Evolutionary conservation across 2,888 invertebrate species (phyloP).

Genomic region (Apomyelois bistriatella): DNA sequence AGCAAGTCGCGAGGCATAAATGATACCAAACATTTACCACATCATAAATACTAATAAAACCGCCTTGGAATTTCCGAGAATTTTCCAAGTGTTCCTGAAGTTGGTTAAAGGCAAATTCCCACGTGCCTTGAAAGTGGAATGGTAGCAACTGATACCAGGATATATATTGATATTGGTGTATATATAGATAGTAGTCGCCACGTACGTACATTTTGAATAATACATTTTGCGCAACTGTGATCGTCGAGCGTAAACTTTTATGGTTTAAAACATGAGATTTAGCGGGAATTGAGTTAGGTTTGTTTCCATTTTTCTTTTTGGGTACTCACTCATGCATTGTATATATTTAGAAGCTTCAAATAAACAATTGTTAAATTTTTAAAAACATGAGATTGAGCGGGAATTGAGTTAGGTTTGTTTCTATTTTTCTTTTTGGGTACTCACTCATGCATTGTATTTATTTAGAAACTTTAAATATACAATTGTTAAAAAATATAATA

Average conservation of each 20-base stretch:
- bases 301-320: no score
- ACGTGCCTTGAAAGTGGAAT: constrained; percentile 1
- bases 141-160: constrained; percentile 1
- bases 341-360: no score
- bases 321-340: no score
- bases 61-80: neutral
- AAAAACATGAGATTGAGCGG: no score
- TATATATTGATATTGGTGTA: neutral
- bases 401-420: no score
- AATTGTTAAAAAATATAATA: no score
- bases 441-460: no score
- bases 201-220: constrained; percentile 25
- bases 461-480: no score
- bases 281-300: constrained; percentile 7
- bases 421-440: no score
- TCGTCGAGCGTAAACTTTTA: constrained; percentile 13
- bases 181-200: constrained; percentile 15
- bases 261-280: neutral
- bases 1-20: neutral
- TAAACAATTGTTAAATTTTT: no score
- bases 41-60: constrained; percentile 7
- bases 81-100: neutral
- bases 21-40: neutral
- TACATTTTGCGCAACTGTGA: constrained; percentile 27
- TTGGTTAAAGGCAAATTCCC: constrained; percentile 9